These are phyloP conservation scores for Patiria miniata DNA, from an alignment of 35 echinoderm and acorn worm genomes.

Conservation along the genomic window DNA sequence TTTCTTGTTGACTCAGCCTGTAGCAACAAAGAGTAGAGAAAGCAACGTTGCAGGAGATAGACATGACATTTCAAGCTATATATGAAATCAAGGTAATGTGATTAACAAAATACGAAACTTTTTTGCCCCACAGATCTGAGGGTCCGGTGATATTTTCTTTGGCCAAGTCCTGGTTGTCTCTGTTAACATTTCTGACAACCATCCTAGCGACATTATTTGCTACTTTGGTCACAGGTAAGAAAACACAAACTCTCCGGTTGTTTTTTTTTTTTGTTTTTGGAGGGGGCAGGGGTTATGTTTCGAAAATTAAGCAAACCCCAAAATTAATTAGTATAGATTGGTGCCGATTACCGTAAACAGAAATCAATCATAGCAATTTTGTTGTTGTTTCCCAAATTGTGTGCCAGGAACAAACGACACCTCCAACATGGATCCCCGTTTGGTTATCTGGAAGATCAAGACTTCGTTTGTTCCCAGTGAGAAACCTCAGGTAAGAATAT, in stretches of 20 bases:
- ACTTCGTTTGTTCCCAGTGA: background rate
- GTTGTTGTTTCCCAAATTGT: background rate
- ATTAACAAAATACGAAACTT: too few relatives aligned
- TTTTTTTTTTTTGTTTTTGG: background rate
- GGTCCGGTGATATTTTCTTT: background rate
- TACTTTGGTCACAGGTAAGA: background rate
- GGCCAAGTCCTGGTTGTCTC: background rate
- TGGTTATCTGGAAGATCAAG: conserved; percentile 7
- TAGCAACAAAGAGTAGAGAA: too few relatives aligned
- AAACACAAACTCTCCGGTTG: background rate
- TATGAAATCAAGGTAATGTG: too few relatives aligned
- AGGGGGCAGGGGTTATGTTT: too few relatives aligned
- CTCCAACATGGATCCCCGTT: background rate
- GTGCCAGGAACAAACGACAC: background rate
- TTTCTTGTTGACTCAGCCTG: too few relatives aligned
- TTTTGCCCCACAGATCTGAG: background rate
- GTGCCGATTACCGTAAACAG: too few relatives aligned
- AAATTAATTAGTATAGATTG: too few relatives aligned
- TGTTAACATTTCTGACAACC: background rate
- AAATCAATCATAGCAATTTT: too few relatives aligned
- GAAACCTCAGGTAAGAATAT: too few relatives aligned
- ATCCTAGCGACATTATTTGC: background rate
- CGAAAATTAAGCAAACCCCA: too few relatives aligned
- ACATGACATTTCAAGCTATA: too few relatives aligned
- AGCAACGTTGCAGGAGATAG: too few relatives aligned